These are phyloP conservation scores for Alaudala cheleensis DNA, from an alignment of 2,113 vertebrate species.

Conservation along the genomic window DNA sequence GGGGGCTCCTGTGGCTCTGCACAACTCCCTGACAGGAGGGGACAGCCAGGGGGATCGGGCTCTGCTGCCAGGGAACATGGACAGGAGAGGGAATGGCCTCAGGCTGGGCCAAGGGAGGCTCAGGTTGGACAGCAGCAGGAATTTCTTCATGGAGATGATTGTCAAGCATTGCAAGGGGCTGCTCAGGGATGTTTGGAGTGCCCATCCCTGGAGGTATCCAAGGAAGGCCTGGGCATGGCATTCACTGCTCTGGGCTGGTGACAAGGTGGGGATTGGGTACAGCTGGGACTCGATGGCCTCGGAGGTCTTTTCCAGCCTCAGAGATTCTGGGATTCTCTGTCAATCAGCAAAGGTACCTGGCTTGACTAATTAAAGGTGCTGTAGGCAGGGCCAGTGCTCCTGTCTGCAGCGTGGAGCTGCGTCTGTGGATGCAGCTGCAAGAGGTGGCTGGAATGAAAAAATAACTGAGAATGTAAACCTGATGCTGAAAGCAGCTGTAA, in stretches of 20 bases:
- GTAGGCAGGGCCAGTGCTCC: neutral
- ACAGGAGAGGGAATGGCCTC: rapidly evolving
- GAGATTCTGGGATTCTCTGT: neutral
- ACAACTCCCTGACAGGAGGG: neutral
- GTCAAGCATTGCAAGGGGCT: rapidly evolving
- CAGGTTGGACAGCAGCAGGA: neutral
- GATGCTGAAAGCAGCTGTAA: constrained; percentile 7
- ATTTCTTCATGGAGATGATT: rapidly evolving
- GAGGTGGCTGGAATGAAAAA: neutral
- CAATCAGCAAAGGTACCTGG: neutral
- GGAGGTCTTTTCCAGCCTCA: neutral
- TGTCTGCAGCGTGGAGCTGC: neutral
- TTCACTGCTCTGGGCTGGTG: neutral
- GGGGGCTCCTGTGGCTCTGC: neutral
- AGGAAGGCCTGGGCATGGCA: neutral
- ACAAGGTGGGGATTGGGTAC: neutral
- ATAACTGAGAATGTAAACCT: neutral
- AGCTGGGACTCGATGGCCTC: rapidly evolving
- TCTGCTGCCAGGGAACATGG: neutral
- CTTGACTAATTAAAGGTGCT: neutral
- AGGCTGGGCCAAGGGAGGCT: rapidly evolving
- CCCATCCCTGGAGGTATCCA: neutral
- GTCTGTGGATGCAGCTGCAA: neutral
- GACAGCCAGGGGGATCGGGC: rapidly evolving
- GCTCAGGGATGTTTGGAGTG: neutral